These are phyloP conservation scores for Ectemnius cavifrons DNA, from an alignment of 2,888 invertebrate species.

Conservation along the genomic window DNA sequence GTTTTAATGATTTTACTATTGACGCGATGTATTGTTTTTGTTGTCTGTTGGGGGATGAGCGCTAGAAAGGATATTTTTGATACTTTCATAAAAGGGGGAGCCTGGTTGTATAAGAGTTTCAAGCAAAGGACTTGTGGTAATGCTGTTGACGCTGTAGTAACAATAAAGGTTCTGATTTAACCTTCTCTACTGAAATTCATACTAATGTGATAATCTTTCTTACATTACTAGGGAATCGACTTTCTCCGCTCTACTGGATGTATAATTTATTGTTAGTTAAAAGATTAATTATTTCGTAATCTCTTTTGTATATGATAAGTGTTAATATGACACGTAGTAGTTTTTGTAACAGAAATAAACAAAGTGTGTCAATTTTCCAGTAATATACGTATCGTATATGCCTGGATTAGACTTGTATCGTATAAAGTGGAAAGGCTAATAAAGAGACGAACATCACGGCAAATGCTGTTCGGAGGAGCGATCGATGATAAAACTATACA, in stretches of 20 bases:
- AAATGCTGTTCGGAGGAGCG: neutral
- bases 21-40: slow-evolving; percentile 72
- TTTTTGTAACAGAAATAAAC: slow-evolving; percentile 61
- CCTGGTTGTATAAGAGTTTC: slow-evolving; percentile 71
- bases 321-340: slow-evolving; percentile 55
- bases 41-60: slow-evolving; percentile 74
- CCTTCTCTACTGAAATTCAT: slow-evolving; percentile 63
- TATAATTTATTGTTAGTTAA: slow-evolving; percentile 57
- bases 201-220: slow-evolving; percentile 60
- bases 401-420: slow-evolving; percentile 51
- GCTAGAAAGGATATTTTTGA: slow-evolving; percentile 81
- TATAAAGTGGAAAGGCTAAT: slow-evolving; percentile 47
- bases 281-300: slow-evolving; percentile 53
- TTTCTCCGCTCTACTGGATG: slow-evolving; percentile 47
- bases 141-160: slow-evolving; percentile 72
- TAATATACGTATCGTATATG: slow-evolving; percentile 50
- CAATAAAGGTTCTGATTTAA: slow-evolving; percentile 73
- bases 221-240: slow-evolving; percentile 53
- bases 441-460: slow-evolving; percentile 40
- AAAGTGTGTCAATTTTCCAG: slow-evolving; percentile 58
- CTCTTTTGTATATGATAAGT: slow-evolving; percentile 62
- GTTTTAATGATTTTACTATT: slow-evolving; percentile 72
- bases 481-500: slow-evolving; percentile 1
- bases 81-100: slow-evolving; percentile 79
- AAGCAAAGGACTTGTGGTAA: slow-evolving; percentile 71